Percentiles rank a stretch among this genome's conserved stretches.
Conservation (phyloP, 2,113 vertebrate species). For the Scytalopus superciliaris region DNA sequence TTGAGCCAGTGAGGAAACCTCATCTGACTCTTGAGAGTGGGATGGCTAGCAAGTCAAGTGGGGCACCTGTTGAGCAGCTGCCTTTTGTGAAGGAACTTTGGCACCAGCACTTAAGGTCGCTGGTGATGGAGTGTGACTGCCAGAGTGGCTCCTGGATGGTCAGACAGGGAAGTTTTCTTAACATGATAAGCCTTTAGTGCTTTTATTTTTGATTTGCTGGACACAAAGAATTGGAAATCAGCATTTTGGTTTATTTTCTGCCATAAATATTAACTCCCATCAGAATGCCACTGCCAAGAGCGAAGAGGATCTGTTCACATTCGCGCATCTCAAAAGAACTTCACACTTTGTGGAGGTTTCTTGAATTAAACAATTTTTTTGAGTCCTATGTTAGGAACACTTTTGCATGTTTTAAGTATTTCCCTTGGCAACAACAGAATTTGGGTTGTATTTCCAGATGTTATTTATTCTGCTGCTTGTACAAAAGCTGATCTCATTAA, state of each 20-base stretch:
- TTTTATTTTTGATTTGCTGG: not conserved
- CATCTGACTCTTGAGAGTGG: not conserved
- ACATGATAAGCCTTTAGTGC: not conserved
- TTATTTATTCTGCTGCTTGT: not conserved
- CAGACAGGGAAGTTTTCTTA: not conserved
- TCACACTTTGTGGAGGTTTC: not conserved
- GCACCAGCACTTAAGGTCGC: not conserved
- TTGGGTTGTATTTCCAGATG: not conserved
- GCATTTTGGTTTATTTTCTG: not conserved
- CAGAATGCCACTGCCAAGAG: not conserved
- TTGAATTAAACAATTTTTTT: not conserved
- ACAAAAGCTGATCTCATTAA: not conserved
- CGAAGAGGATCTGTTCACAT: not conserved
- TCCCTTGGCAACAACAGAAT: not conserved
- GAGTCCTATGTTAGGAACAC: not conserved
- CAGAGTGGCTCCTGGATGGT: not conserved
- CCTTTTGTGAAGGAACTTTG: not conserved
- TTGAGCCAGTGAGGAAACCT: not conserved
- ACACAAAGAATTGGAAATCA: not conserved
- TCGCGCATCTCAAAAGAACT: not conserved
- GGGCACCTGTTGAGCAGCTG: not conserved
- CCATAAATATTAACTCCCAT: not conserved
- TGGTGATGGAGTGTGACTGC: not conserved
- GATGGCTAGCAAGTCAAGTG: fast-evolving
- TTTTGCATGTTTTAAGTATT: not conserved